A percentile compares a stretch with the other conserved stretches of the same genome.
phyloP scores from a whole-genome alignment of 2,888 invertebrate species.

The Plagiodera versicolora region DNA sequence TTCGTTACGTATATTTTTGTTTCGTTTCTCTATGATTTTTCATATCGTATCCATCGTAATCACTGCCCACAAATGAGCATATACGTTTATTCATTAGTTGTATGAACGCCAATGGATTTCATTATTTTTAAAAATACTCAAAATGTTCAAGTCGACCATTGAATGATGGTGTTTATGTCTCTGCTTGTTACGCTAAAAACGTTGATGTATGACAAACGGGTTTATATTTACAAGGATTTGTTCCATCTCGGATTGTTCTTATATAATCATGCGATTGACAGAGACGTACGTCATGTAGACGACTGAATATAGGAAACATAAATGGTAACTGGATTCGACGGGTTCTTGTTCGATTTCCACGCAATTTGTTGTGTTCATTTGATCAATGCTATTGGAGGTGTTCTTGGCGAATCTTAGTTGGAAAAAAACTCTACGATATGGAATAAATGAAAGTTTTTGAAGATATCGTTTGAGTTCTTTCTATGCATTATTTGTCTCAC shows the following conservation, averaged over 20 bases:
- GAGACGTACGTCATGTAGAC: constrained; percentile 27
- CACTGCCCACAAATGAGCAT: background rate
- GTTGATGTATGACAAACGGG: constrained; percentile 48
- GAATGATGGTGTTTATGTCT: constrained; percentile 47
- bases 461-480: too few relatives aligned
- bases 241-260: constrained; percentile 32
- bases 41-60: too few relatives aligned
- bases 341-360: constrained; percentile 11
- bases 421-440: background rate
- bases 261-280: constrained; percentile 30
- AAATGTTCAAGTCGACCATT: constrained; percentile 35
- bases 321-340: constrained; percentile 16
- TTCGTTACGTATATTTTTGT: too few relatives aligned
- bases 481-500: too few relatives aligned
- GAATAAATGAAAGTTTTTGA: too few relatives aligned
- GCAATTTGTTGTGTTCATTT: constrained; percentile 19
- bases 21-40: too few relatives aligned
- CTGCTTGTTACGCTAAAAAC: constrained; percentile 45
- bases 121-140: constrained; percentile 29
- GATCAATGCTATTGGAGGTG: background rate
- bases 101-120: constrained; percentile 20
- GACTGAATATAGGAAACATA: constrained; percentile 23
- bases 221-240: constrained; percentile 39
- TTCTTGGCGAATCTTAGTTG: background rate
- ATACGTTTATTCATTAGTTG: background rate